Base-by-base conservation (phyloP, 2,888 invertebrate species). In the Tiliacea citrago region DNA sequence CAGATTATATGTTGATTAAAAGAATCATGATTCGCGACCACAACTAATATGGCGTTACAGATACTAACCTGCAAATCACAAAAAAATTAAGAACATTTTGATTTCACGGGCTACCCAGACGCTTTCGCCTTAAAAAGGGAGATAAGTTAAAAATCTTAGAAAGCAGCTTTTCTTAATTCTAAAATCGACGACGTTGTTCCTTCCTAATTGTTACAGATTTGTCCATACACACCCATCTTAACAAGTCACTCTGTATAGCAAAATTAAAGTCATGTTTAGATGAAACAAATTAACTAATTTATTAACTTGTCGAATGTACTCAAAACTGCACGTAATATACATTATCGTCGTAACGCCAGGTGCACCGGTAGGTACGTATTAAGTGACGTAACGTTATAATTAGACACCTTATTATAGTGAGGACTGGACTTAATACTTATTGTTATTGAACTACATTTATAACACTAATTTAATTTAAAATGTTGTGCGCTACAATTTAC, bases 381-480 rank as follows among this genome's bases (percentile, higher is more conserved):
- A 51, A 47, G 51, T 75, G 62, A 35, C 45, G 63, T 63, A 74
- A 62, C 13, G 9, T 67, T 45, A 62, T 75, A 42, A 57, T 18
- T 39, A 80, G 29, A 74, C 49, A 51, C 35, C 58, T 51, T 79
- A 79, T 24, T 18, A 45, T 76, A 79, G 60, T 82, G 79, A 79
- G 79, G 82, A 82, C 77, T 49, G 35, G 24, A 58, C 78, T 42
- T 77, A 58, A 78, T 51, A 35, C 55, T 71, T 72, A 73, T 45
- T 29, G 24, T 21, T 35, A 62, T 39, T 55, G 7, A 51, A 39
- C 6, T n/a, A 53, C 47, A 39, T 29, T 49, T 42, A 72, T 53
- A 42, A 45, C 45, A 80, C 16, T 66, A 60, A n/a, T 35, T 42
- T 18, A 13, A 45, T 79, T n/a, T 16, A 1, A 42, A 39, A 47